Percentiles rank a stretch among this genome's conserved stretches.
Conservation (phyloP, 2,113 vertebrate species). For the Gallinago jamesoni region DNA sequence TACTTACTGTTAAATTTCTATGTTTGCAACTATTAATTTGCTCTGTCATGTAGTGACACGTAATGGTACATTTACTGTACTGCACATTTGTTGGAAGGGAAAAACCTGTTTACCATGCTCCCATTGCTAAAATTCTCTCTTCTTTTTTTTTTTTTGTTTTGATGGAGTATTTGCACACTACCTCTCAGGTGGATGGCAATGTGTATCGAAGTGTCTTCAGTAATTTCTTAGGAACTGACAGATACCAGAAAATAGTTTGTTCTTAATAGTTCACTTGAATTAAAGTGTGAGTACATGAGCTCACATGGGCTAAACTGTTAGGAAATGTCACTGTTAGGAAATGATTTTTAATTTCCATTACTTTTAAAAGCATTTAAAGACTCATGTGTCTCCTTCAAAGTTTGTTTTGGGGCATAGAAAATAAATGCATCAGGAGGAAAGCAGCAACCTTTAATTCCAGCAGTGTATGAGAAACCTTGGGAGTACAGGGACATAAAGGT, state of each 20-base stretch:
- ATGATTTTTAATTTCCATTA: neutral
- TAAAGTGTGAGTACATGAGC: neutral
- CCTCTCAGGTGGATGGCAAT: neutral
- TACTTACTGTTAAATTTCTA: neutral
- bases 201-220: neutral
- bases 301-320: neutral
- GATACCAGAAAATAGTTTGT: neutral
- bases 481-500: constrained; percentile 41
- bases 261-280: neutral
- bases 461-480: neutral
- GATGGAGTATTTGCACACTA: neutral
- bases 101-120: neutral
- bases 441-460: neutral
- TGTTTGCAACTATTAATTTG: neutral
- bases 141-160: neutral
- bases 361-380: neutral
- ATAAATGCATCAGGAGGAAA: neutral
- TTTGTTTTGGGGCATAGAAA: neutral
- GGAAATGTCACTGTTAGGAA: neutral
- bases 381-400: neutral
- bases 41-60: neutral
- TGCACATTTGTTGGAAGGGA: neutral
- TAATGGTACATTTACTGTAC: neutral
- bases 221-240: neutral
- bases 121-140: neutral